Evolutionary conservation across 2,888 invertebrate species (phyloP), one percentile per base, ranked within the genome.

Genomic region (Macaria notata): DNA sequence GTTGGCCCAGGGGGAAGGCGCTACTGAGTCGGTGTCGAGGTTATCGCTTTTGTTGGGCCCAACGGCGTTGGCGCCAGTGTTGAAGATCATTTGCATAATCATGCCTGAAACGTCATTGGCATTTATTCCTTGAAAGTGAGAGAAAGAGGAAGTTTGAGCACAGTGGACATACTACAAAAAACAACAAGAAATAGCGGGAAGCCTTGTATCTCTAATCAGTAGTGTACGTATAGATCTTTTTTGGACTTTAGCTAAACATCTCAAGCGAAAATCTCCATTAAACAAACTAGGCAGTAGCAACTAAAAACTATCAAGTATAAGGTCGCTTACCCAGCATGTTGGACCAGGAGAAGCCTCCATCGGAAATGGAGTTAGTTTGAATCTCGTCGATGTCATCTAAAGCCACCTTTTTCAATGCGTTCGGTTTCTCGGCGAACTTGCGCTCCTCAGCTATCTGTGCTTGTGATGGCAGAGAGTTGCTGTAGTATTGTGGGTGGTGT

Each of bases 341-440:
- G 49, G 96, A 95, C 97, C 97, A 97, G 29, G 97, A 96, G 83
- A 97, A 97, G 54, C 96, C 96, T 49, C 93, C 91, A 66, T 95
- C 95, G 56, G 94, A 94, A 72, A 97, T 95, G 66, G 95, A 95
- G 86, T 97, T 97, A 63, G 94, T 95, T 79, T 94, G 94, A 64
- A 96, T 93, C 70, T 97, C 97, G 69, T 96, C 96, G 63, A 97
- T 84, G 78, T 97, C 96, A 72, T 96, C 96, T 38, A 95, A 83
- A 3, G 95, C 95, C 4, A 97, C 97, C 88, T 98, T 98, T 88
- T 98, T 98, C 74, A 96, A 93, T 9, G 96, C 95, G 78, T 97
- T 98, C 9, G 97, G 95, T 81, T 98, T 98, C 78, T 96, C 97
- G 0, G 96, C 96, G 81, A 95, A 97, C 91, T 97, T 98, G 63